Percentiles rank a stretch among this genome's conserved stretches.
Evolutionary conservation across 2,888 invertebrate species (phyloP).

Genomic region (Coenonympha glycerion): DNA sequence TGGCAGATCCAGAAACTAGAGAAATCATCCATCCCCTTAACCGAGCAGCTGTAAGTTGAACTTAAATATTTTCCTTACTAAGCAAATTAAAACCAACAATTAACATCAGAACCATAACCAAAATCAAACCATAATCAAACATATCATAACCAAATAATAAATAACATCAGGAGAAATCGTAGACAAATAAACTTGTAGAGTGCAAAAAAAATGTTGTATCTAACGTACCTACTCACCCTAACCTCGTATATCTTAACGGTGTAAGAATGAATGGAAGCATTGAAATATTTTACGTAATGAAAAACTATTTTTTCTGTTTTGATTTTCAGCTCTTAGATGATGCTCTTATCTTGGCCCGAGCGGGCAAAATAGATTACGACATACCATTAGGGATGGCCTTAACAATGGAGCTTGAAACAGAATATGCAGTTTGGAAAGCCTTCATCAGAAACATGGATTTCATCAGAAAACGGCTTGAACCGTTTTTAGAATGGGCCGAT

Average conservation of each 20-base stretch:
- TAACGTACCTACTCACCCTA: too few relatives aligned
- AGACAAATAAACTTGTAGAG: too few relatives aligned
- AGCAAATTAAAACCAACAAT: too few relatives aligned
- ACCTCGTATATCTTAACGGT: too few relatives aligned
- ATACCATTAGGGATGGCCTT: conserved; percentile 80
- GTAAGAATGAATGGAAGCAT: too few relatives aligned
- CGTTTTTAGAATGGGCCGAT: conserved; percentile 41
- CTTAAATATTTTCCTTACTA: neutral
- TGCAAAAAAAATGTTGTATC: too few relatives aligned
- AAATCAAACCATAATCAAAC: too few relatives aligned
- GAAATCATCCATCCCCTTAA: conserved; percentile 79
- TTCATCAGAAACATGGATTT: conserved; percentile 66
- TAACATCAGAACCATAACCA: too few relatives aligned
- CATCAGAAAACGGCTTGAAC: conserved; percentile 49
- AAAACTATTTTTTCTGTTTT: too few relatives aligned
- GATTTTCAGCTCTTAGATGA: conserved; percentile 83
- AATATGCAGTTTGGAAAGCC: conserved; percentile 84
- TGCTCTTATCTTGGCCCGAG: conserved; percentile 80
- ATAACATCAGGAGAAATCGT: too few relatives aligned
- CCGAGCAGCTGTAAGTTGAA: conserved; percentile 73
- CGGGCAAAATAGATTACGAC: conserved; percentile 78
- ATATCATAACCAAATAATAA: too few relatives aligned
- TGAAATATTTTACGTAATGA: too few relatives aligned
- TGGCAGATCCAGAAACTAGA: conserved; percentile 72
- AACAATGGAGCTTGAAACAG: conserved; percentile 82